Conservation (phyloP, 2,888 invertebrate genomes). For the Apodemia mormo region DNA sequence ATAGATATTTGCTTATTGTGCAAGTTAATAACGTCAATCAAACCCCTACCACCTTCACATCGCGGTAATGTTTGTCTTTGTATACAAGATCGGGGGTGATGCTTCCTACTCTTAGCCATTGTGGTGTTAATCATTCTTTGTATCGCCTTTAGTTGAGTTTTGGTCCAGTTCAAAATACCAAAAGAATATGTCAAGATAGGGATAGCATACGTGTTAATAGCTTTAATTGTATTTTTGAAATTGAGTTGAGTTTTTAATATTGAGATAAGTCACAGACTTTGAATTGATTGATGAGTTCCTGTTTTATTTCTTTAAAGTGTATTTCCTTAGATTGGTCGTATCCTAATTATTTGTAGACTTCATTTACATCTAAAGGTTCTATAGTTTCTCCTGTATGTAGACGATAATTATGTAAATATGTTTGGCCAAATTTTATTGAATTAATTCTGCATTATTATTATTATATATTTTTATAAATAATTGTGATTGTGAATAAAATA, state of each 20-base stretch:
- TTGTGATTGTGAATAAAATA: no score
- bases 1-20: conserved; percentile 22
- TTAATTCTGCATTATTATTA: no score
- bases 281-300: background rate
- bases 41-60: conserved; percentile 22
- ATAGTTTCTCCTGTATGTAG: background rate
- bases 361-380: background rate
- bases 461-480: no score
- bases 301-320: background rate
- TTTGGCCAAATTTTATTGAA: no score
- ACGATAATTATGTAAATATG: no score
- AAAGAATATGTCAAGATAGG: no score
- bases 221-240: no score
- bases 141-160: no score
- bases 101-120: conserved; percentile 22
- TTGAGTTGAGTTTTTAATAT: background rate
- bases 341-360: background rate
- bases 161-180: no score
- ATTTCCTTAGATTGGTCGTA: background rate
- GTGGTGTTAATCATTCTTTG: no score
- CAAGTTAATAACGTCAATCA: conserved; percentile 26
- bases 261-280: no score
- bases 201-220: no score
- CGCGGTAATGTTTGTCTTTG: conserved; percentile 25
- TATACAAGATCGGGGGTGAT: conserved; percentile 25